Base-by-base conservation (phyloP, 2,888 invertebrate genomes). In the Neuroscelio doddi region DNA sequence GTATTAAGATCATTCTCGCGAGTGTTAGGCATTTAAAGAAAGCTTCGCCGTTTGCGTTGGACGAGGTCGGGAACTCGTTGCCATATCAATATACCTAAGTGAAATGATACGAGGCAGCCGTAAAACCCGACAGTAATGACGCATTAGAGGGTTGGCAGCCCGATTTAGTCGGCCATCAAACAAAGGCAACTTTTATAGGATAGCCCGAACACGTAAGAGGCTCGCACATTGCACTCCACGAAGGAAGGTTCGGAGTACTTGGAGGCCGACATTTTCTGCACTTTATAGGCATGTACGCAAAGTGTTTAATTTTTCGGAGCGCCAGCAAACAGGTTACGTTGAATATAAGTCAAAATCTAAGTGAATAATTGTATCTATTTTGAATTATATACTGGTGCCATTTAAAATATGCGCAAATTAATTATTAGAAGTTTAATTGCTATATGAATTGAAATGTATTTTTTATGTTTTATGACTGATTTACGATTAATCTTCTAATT, bases 21-120 rank as follows among this genome's bases (percentile, higher is more conserved):
- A 58, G 63, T 68, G 69, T 69, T 67, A 68, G 68, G 61, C 77
- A 78, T 79, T 81, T 72, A 75, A 75, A 80, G 78, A 76, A 77
- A 77, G 76, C 74, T 65, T 68, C 72, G 74, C 74, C 71, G 75
- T 77, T 76, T 75, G 71, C 76, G 79, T 81, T 82, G 80, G 75
- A 77, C 80, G 77, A 82, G 83, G 82, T 82, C 80, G 79, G 80
- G 82, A 84, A 78, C 84, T 83, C 84, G 83, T 84, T 81, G 83
- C 83, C 83, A 83, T 84, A 84, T 84, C 84, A 84, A 84, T 84
- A 84, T 84, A 84, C 83, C 83, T 84, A 84, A 84, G 84, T 84
- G 83, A 84, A 84, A 84, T 84, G 84, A 84, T 83, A 84, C 83
- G 83, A 82, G 84, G 75, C 78, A 69, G 76, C 77, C 82, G 82